phyloP scores from a whole-genome alignment of 1,140 invertebrate genomes.

The Drosophila repleta region DNA sequence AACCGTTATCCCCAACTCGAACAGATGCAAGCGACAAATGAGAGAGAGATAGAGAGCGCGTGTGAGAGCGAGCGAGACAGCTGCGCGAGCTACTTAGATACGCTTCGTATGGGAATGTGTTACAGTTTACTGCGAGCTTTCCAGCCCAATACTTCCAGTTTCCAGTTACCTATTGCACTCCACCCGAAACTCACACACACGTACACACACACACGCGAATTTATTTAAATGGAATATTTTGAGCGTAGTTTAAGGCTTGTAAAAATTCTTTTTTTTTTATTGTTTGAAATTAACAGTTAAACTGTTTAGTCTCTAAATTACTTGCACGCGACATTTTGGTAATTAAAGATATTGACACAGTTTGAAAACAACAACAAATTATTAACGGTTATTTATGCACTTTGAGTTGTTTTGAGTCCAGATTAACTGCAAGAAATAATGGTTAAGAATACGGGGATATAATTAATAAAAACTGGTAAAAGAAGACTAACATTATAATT shows the following conservation, averaged over 20 bases:
- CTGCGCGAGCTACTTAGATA: neutral
- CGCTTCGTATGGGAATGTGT: constrained; percentile 26
- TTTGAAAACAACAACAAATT: constrained; percentile 1
- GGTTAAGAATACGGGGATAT: constrained; percentile 46
- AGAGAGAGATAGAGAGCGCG: neutral
- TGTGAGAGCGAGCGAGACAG: neutral
- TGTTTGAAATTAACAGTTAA: constrained; percentile 59
- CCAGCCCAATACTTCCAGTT: constrained; percentile 9
- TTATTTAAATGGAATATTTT: constrained; percentile 7
- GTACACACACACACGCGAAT: constrained; percentile 22
- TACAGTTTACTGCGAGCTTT: neutral
- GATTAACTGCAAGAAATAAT: constrained; percentile 60
- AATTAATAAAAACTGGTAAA: constrained; percentile 49
- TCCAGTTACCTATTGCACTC: constrained; percentile 28
- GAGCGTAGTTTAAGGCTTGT: too few relatives aligned
- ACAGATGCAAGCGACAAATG: constrained; percentile 49
- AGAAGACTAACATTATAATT: constrained; percentile 3
- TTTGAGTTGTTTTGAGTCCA: neutral
- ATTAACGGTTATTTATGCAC: constrained; percentile 24
- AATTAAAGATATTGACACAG: constrained; percentile 23
- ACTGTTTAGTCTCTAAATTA: constrained; percentile 83
- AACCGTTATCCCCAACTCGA: constrained; percentile 48
- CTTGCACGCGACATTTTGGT: constrained; percentile 75
- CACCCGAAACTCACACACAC: constrained; percentile 9
- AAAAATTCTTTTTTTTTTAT: neutral